Percentiles rank a stretch among this genome's conserved stretches.
Evolutionary conservation across 1,140 invertebrate species (phyloP).

Genomic region (Aphidius gifuensis): DNA sequence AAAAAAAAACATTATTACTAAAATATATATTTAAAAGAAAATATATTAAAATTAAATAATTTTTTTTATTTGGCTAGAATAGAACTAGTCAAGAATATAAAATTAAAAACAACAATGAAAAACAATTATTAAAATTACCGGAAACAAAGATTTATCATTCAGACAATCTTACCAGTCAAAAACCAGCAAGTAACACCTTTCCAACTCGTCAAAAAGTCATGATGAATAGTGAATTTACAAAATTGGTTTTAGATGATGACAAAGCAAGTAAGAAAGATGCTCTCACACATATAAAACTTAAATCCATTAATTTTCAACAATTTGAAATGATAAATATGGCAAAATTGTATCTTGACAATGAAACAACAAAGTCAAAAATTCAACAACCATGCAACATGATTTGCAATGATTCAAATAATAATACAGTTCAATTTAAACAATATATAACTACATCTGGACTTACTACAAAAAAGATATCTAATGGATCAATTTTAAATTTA

Average conservation of each 20-base stretch:
- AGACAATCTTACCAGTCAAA: conserved; percentile 26
- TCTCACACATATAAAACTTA: conserved; percentile 29
- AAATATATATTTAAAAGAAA: neutral
- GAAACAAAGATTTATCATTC: conserved; percentile 26
- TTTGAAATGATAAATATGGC: conserved; percentile 30
- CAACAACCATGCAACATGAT: conserved; percentile 32
- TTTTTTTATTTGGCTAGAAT: conserved; percentile 23
- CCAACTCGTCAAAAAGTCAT: conserved; percentile 31
- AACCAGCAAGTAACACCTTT: conserved; percentile 30
- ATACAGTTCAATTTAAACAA: conserved; percentile 27
- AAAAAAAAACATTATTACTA: no score
- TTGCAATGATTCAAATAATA: conserved; percentile 28
- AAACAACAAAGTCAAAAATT: conserved; percentile 26
- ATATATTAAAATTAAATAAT: neutral
- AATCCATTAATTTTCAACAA: conserved; percentile 33
- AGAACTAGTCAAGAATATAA: conserved; percentile 20
- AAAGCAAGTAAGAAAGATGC: conserved; percentile 28
- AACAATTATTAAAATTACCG: no score
- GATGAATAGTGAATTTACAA: conserved; percentile 31
- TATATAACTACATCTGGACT: conserved; percentile 20
- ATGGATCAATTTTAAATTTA: conserved; percentile 28
- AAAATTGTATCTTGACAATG: conserved; percentile 27
- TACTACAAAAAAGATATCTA: conserved; percentile 27
- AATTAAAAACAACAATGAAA: neutral
- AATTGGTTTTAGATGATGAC: conserved; percentile 30